Base-by-base conservation (phyloP, 2,888 invertebrate species). In the Charanyca ferruginea region DNA sequence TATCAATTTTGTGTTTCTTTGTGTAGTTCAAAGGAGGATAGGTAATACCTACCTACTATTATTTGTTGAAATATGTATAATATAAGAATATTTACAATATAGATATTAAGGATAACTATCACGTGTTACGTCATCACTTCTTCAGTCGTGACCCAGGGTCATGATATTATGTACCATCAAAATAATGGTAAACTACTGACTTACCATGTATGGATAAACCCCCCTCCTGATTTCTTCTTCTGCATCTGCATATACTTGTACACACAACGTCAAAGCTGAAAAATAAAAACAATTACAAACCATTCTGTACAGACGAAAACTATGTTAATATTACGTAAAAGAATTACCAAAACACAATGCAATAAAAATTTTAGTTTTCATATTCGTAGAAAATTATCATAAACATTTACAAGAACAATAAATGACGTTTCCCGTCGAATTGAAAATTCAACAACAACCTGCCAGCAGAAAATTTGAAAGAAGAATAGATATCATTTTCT, bases 131-230 rank as follows among this genome's bases (percentile, higher is more conserved):
- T 38, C 25, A 23, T 7, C n/a, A 25, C 18, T 49, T 69, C n/a
- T 18, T 35, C 13, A 22, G 11, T 1, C 8, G 11, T 45, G n/a
- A 13, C 2, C 8, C 2, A 20, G 22, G 8, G 9, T 32, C 23
- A 38, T 2, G 8, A 35, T 18, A 18, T 51, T 25, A 32, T 8
- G 13, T 23, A 9, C 41, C 62, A 71, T 47, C 13, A 63, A 48
- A 58, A 5, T 8, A 42, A 61, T 38, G 44, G 13, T 25, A n/a
- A 48, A 61, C 3, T 25, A 61, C 5, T 25, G 13, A 74, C 87
- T 83, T 83, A 95, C 95, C 95, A 94, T 93, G 62, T 80, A 94
- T 1, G 93, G 91, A 73, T 73, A 92, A 8, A 69, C 54, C 22
- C 92, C 92, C 79, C 87, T 90, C 82, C 88, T 91, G 63, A 93